Percentiles rank a stretch among this genome's conserved stretches.
phyloP scores from a whole-genome alignment of 2,888 invertebrate species.

The Ornithoptera alexandrae region DNA sequence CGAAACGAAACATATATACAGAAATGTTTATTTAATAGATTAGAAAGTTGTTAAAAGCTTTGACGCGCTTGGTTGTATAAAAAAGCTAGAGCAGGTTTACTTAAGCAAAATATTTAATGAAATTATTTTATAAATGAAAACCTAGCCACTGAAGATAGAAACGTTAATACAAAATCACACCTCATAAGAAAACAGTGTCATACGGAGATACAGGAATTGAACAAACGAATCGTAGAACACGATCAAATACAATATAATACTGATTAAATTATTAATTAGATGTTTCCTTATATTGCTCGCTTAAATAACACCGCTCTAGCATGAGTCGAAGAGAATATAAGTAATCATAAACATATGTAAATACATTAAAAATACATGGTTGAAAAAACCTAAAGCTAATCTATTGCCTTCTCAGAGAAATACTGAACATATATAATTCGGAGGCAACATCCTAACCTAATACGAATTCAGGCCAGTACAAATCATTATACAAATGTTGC shows the following conservation, averaged over 20 bases:
- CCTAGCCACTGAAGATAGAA: conserved; percentile 20
- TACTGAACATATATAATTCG: background rate
- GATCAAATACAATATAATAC: no score
- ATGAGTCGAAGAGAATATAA: conserved; percentile 10
- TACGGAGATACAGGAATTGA: background rate
- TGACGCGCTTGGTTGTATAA: conserved; percentile 46
- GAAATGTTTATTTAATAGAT: conserved; percentile 63
- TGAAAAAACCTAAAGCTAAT: conserved; percentile 22
- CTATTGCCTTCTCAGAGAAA: conserved; percentile 19
- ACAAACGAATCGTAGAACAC: no score
- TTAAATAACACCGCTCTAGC: conserved; percentile 7
- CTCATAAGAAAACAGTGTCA: conserved; percentile 5
- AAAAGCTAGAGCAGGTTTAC: conserved; percentile 38
- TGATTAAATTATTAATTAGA: no score
- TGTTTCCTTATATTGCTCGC: background rate
- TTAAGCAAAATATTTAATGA: conserved; percentile 8
- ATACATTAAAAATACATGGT: conserved; percentile 10
- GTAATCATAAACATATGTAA: conserved; percentile 20
- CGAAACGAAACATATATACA: conserved; percentile 21
- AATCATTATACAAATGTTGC: no score
- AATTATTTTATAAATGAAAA: conserved; percentile 11
- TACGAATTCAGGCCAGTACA: no score
- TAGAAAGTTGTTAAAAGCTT: conserved; percentile 56
- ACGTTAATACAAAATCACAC: conserved; percentile 15
- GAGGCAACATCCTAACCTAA: no score